phyloP scores from a whole-genome alignment of 2,113 vertebrate species.

The Chaetura pelagica region DNA sequence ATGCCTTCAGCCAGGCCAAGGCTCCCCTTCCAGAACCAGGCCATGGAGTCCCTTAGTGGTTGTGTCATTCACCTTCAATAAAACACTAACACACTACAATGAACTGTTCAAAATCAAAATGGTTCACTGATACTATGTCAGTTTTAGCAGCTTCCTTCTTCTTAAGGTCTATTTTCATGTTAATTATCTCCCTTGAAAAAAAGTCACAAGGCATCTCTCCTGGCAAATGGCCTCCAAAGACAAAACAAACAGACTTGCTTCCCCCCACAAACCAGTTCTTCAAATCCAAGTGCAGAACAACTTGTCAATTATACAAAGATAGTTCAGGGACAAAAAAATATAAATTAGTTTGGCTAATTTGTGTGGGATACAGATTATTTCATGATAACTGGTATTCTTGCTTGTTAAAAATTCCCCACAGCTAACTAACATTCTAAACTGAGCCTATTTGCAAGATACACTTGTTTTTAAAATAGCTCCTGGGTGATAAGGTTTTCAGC shows the following conservation, averaged over 20 bases:
- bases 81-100: not conserved
- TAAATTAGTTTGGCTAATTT: slow-evolving; percentile 27
- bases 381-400: not conserved
- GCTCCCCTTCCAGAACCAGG: not conserved
- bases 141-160: not conserved
- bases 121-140: not conserved
- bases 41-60: not conserved
- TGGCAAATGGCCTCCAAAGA: slow-evolving; percentile 26
- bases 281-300: slow-evolving; percentile 26
- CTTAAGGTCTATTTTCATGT: slow-evolving; percentile 24
- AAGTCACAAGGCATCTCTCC: not conserved
- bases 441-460: not conserved
- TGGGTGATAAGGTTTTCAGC: not conserved
- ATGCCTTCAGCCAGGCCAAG: not conserved
- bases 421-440: not conserved
- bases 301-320: not conserved
- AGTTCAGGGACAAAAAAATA: not conserved
- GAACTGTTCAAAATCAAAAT: not conserved
- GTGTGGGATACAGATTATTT: slow-evolving; percentile 38
- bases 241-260: not conserved
- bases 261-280: not conserved
- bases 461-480: slow-evolving; percentile 50
- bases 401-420: not conserved
- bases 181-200: not conserved
- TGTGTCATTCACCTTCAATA: not conserved